phyloP scores from a whole-genome alignment of 2,888 invertebrate species.

The Euphydryas editha region DNA sequence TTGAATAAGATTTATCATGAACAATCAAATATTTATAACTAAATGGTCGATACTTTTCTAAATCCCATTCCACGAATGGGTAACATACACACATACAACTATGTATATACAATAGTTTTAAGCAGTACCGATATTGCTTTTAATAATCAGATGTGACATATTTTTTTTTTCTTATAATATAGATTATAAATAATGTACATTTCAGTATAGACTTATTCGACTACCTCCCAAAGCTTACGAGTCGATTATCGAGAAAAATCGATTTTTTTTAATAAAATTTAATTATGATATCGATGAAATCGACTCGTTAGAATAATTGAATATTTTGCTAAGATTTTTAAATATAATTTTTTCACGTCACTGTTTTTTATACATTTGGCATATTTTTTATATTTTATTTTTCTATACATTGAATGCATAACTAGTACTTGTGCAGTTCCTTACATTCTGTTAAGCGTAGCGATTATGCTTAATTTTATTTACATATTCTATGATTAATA shows the following conservation, averaged over 20 bases:
- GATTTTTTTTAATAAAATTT: constrained; percentile 17
- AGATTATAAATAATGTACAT: constrained; percentile 35
- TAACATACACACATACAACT: constrained; percentile 44
- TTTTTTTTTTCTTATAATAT: constrained; percentile 38
- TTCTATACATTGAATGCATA: constrained; percentile 52
- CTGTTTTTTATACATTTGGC: constrained; percentile 49
- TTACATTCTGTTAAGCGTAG: constrained; percentile 62
- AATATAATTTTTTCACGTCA: constrained; percentile 17
- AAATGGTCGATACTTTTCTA: constrained; percentile 47
- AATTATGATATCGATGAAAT: constrained; percentile 2
- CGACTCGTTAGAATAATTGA: constrained; percentile 21
- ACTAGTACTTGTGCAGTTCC: constrained; percentile 53
- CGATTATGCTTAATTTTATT: constrained; percentile 53
- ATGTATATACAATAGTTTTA: constrained; percentile 50
- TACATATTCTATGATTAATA: constrained; percentile 41
- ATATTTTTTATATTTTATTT: constrained; percentile 47
- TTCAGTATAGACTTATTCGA: constrained; percentile 33
- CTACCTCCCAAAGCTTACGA: constrained; percentile 33
- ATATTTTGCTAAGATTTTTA: constrained; percentile 11
- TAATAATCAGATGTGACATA: constrained; percentile 42
- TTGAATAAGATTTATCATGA: constrained; percentile 14
- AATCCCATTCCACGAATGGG: constrained; percentile 58
- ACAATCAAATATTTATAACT: constrained; percentile 41
- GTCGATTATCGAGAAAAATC: constrained; percentile 18
- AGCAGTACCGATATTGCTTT: constrained; percentile 74